These are phyloP conservation scores for Notiomystis cincta DNA, from an alignment of 2,113 vertebrate species.

Conservation along the genomic window DNA sequence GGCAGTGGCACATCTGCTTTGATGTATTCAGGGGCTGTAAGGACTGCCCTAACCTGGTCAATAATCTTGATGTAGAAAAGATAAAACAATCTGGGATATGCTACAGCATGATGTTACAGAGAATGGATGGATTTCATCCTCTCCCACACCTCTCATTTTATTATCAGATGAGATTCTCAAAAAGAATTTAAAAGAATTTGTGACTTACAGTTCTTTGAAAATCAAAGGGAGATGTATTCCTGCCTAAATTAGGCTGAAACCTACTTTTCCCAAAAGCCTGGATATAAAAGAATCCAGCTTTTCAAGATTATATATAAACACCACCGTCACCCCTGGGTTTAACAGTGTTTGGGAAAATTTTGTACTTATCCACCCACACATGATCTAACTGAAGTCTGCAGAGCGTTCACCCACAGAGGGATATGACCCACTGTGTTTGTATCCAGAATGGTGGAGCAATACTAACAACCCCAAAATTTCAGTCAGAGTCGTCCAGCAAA, in stretches of 20 bases:
- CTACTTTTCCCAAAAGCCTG: conserved; percentile 38
- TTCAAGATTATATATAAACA: conserved; percentile 56
- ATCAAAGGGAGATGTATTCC: conserved; percentile 23
- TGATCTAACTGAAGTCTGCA: not conserved
- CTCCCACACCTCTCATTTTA: conserved; percentile 49
- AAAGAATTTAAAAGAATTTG: conserved; percentile 39
- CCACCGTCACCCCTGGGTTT: not conserved
- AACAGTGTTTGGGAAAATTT: conserved; percentile 35
- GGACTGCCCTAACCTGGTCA: not conserved
- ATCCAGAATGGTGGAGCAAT: not conserved
- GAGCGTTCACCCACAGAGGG: not conserved
- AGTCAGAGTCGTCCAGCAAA: not conserved
- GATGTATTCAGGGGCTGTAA: not conserved
- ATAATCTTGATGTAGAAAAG: not conserved
- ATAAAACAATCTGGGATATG: not conserved
- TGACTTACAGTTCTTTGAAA: conserved; percentile 17
- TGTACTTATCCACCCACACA: conserved; percentile 29
- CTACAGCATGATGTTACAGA: not conserved
- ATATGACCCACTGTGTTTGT: not conserved
- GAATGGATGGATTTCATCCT: not conserved
- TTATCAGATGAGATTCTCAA: conserved; percentile 38
- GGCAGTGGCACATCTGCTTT: conserved; percentile 34
- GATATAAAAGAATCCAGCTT: conserved; percentile 23
- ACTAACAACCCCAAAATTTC: not conserved
- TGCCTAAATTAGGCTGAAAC: conserved; percentile 50